Conservation (phyloP, 2,888 invertebrate species). For the Petrolisthes manimaculis region DNA sequence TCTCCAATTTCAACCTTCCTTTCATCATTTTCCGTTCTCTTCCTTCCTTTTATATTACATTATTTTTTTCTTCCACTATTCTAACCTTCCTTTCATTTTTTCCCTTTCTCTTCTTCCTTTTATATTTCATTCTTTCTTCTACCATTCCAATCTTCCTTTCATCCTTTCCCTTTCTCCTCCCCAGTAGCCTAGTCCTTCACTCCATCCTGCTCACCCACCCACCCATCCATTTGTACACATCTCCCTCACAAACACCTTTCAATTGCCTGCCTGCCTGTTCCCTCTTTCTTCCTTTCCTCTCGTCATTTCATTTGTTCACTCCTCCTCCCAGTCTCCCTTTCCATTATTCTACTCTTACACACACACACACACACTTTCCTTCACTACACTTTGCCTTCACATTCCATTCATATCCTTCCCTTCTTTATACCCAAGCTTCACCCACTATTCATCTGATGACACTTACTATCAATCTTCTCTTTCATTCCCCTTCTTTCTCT, state of each 20-base stretch:
- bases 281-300: not conserved
- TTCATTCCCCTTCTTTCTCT: too few species aligned
- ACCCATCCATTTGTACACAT: not conserved
- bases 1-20: not conserved
- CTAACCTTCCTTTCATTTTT: not conserved
- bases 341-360: too few species aligned
- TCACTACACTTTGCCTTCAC: too few species aligned
- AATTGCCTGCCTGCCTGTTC: not conserved
- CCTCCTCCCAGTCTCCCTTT: not conserved
- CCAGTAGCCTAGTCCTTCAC: not conserved
- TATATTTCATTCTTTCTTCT: not conserved
- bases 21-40: not conserved
- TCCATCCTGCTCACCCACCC: not conserved
- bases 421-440: too few species aligned
- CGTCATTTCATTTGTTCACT: not conserved
- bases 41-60: not conserved
- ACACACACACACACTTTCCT: not conserved
- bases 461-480: too few species aligned
- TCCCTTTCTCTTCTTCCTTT: slow-evolving; percentile 2
- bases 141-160: not conserved
- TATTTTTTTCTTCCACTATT: not conserved
- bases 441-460: too few species aligned
- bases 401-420: too few species aligned
- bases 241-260: not conserved
- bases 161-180: too few species aligned